phyloP scores from a whole-genome alignment of 2,888 invertebrate species.

The Sinotaia quadrata region DNA sequence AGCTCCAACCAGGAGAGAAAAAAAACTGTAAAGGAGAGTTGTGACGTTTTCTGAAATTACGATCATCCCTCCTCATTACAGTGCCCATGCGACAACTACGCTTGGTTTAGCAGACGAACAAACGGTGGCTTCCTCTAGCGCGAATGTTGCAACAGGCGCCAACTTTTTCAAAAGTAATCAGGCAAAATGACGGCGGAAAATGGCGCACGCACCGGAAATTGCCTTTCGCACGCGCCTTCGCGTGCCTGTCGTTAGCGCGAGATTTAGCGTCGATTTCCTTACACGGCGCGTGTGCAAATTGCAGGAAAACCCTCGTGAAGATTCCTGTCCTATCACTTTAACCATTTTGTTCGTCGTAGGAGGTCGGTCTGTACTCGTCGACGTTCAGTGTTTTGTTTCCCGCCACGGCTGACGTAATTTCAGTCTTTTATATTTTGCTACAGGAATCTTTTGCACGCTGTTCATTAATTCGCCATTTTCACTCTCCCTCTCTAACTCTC shows the following conservation, averaged over 20 bases:
- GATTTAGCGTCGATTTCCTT: slow-evolving; percentile 31
- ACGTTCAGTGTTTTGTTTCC: background rate
- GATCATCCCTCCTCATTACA: slow-evolving; percentile 1
- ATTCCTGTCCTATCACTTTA: slow-evolving; percentile 20
- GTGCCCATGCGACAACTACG: background rate
- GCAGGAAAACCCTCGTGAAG: slow-evolving; percentile 25
- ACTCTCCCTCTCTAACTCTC: too few relatives aligned
- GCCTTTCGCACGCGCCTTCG: slow-evolving; percentile 26
- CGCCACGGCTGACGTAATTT: slow-evolving; percentile 24
- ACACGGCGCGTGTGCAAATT: slow-evolving; percentile 22
- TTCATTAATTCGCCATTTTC: too few relatives aligned
- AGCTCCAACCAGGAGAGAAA: too few relatives aligned
- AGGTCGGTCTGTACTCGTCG: slow-evolving; percentile 17
- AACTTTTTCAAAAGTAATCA: slow-evolving; percentile 10
- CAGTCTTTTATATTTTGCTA: background rate
- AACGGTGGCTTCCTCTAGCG: slow-evolving; percentile 14
- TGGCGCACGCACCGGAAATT: slow-evolving; percentile 26
- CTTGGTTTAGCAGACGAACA: slow-evolving; percentile 18
- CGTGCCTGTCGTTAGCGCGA: slow-evolving; percentile 27
- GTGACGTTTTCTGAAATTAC: background rate
- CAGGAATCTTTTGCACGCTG: slow-evolving; percentile 20
- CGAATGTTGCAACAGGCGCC: slow-evolving; percentile 1
- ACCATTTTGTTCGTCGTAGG: slow-evolving; percentile 26
- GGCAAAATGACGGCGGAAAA: slow-evolving; percentile 16
- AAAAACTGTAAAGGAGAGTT: too few relatives aligned